These are phyloP conservation scores for Mya arenaria DNA, from an alignment of 1,140 invertebrate species.

Conservation along the genomic window DNA sequence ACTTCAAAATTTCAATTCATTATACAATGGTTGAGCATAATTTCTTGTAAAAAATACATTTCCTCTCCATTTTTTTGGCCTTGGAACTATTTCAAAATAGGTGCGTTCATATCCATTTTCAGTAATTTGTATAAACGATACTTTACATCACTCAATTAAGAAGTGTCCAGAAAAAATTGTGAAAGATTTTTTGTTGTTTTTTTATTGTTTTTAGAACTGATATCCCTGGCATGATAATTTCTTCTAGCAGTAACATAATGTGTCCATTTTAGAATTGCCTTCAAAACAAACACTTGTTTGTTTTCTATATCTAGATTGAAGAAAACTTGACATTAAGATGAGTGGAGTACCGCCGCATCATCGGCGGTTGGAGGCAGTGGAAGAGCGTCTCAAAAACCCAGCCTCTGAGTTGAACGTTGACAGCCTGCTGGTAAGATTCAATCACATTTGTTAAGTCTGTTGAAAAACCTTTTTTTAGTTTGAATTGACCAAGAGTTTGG, in stretches of 20 bases:
- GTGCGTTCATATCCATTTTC: no score
- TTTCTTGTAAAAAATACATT: no score
- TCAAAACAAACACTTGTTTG: no score
- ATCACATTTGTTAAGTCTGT: background rate
- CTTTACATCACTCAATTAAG: background rate
- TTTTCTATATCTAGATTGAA: constrained; percentile 73
- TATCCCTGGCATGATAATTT: constrained; percentile 93
- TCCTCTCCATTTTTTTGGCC: no score
- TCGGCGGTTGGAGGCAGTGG: constrained; percentile 83
- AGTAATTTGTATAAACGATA: no score
- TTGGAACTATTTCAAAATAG: no score
- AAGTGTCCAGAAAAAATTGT: constrained; percentile 10
- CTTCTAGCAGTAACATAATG: constrained; percentile 94
- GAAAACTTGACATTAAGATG: constrained; percentile 31
- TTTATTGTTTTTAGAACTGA: constrained; percentile 80
- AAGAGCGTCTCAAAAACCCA: constrained; percentile 92
- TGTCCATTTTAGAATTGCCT: constrained; percentile 94
- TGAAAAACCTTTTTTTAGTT: background rate
- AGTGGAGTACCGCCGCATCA: constrained; percentile 45
- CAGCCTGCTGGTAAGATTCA: constrained; percentile 88
- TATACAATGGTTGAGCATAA: no score
- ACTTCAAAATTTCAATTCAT: no score
- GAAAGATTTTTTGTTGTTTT: constrained; percentile 23
- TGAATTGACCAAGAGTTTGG: no score
- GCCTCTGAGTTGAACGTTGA: constrained; percentile 95